Conservation (phyloP, 2,113 vertebrate genomes). For the Chrysemys picta region DNA sequence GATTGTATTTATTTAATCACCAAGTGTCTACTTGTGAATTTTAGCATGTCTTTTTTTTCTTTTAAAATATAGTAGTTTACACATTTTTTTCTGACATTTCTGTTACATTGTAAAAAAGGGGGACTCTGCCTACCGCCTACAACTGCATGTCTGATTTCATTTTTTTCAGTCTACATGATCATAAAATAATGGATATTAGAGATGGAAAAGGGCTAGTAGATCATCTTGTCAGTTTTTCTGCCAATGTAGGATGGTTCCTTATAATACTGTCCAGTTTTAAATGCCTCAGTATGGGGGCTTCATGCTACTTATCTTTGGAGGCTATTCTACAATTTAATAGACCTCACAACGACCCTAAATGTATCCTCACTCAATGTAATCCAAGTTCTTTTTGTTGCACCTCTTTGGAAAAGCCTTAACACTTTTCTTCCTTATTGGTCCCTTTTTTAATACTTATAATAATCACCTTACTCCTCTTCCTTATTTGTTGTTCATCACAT, state of each 20-base stretch:
- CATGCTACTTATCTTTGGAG: background rate
- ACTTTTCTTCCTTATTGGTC: background rate
- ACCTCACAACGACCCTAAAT: background rate
- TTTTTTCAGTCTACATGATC: background rate
- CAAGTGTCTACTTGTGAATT: conserved; percentile 20
- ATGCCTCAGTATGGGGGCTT: background rate
- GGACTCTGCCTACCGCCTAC: background rate
- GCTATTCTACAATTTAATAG: background rate
- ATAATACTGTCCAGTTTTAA: background rate
- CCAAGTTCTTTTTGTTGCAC: background rate
- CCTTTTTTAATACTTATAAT: background rate
- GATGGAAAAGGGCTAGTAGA: background rate
- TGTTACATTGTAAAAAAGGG: background rate
- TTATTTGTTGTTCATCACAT: background rate
- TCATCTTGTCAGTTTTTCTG: background rate
- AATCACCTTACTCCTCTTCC: background rate
- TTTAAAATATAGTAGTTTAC: background rate
- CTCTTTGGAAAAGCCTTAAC: rapidly evolving
- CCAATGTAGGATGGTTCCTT: background rate
- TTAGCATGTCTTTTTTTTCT: background rate
- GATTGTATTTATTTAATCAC: background rate
- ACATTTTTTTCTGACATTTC: background rate
- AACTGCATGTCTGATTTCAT: background rate
- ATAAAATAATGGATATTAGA: background rate
- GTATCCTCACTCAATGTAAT: background rate